Base-by-base conservation (phyloP, 2,888 invertebrate genomes). In the Athalia cordata region DNA sequence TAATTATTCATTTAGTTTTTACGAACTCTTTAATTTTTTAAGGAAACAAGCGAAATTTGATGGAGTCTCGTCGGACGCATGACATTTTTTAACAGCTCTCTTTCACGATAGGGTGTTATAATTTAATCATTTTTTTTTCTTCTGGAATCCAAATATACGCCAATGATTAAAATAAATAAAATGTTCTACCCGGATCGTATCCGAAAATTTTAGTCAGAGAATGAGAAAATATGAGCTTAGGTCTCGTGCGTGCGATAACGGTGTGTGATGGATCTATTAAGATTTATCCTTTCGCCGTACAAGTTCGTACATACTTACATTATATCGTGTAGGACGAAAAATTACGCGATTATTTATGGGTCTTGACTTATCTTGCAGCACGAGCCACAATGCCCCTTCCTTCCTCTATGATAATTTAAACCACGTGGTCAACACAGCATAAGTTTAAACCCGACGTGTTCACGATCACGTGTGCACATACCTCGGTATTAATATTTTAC, bases 301-400 rank as follows among this genome's bases (percentile, higher is more conserved):
- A 47, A 59, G 57, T 72, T 74, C 74, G 59, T 74, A 55, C n/a
- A 8, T 52, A 65, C 29, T 29, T 50, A 29, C 15, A 9, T 29
- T 45, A 45, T 52, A 75, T 75, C 59, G 75, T 64, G 75, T 75
- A 75, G 75, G 75, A 75, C 9, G 75, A 50, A 47, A 75, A 64
- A 75, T 75, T 75, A 75, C 50, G 50, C 52, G 75, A 75, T 75
- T 75, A 75, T 75, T 75, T 75, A 64, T 75, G 62, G 29, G 62
- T 75, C 64, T 75, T 57, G 64, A 62, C 62, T 75, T 50, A 62
- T 49, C 49, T 75, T 43, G 62, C 49, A 47, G 75, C 62, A 62
- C 62, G 62, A 11, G 62, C 57, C 13, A 47, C 47, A 13, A 11
- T 43, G 8, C 68, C 29, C 11, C 68, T 52, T 11, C 13, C 59